Base-by-base conservation (phyloP, 2,888 invertebrate species). In the Amphimallon solstitiale region DNA sequence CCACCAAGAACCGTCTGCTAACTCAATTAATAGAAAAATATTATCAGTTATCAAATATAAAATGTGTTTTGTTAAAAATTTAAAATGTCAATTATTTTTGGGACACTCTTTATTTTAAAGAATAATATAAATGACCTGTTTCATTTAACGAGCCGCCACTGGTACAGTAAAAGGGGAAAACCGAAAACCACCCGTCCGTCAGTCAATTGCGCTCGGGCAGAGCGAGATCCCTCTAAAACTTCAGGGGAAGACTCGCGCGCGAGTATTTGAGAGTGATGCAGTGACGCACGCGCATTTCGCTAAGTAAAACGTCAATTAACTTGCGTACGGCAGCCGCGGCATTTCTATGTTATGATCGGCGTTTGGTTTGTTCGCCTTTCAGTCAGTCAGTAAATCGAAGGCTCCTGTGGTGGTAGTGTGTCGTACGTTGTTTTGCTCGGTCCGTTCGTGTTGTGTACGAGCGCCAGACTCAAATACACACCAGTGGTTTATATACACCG, bases 251-350 rank as follows among this genome's bases (percentile, higher is more conserved):
- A n/a, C n/a, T n/a, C n/a, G n/a, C 61, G 51, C 59, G 48, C 14
- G 46, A 46, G 46, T 19, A 46, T 46, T 46, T 9, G 46, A 49
- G 66, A 46, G 63, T 49, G n/a, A 49, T 59, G 51, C 14, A 52
- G 14, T n/a, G 12, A 37, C 60, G 38, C 49, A 65, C 68, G 70
- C 70, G 67, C 68, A 65, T 61, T n/a, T 23, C 65, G 65, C 59
- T 62, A 54, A 63, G 63, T 70, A 69, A 69, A 62, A 66, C 67
- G 66, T 67, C 70, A 69, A 69, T 70, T 70, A 67, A 61, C 63
- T 64, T 64, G 67, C 67, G 70, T 70, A 69, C 65, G 67, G 62
- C 65, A n/a, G 66, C 64, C 60, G 65, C 52, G 51, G 48, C 45
- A 56, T 49, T 48, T 15, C 17, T 23, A n/a, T n/a, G 17, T 48